Evolutionary conservation across 2,113 vertebrate species (phyloP).

Genomic region (Megaleporinus macrocephalus): DNA sequence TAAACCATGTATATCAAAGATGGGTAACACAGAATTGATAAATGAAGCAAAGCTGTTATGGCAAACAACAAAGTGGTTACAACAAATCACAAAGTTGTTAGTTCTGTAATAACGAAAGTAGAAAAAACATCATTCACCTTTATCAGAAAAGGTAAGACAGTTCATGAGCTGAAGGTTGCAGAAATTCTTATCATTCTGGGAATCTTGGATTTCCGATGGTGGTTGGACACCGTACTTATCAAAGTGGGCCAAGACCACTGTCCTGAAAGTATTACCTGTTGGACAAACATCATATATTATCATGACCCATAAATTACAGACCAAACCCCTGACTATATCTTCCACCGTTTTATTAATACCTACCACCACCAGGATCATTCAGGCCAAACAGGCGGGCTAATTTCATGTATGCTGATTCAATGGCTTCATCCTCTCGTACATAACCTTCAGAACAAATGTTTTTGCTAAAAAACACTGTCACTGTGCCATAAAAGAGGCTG

Average conservation of each 20-base stretch:
- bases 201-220: constrained; percentile 20
- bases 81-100: too few species aligned
- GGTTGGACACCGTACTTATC: neutral
- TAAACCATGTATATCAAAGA: neutral
- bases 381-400: constrained; percentile 28
- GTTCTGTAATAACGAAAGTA: neutral
- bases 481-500: neutral
- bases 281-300: neutral
- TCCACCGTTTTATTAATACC: neutral
- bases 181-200: constrained; percentile 6
- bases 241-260: constrained; percentile 43
- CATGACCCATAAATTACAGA: neutral
- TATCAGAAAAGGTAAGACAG: constrained; percentile 51
- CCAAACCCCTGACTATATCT: neutral
- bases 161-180: constrained; percentile 56
- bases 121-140: constrained; percentile 41
- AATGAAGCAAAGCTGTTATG: neutral
- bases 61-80: too few species aligned
- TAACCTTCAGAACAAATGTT: constrained; percentile 22
- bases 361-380: neutral
- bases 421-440: constrained; percentile 10
- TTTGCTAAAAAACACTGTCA: constrained; percentile 19
- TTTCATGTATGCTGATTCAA: constrained; percentile 46
- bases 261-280: constrained; percentile 34
- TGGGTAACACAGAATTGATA: neutral